phyloP scores from a whole-genome alignment of 2,113 vertebrate species.

The Collichthys lucidus region DNA sequence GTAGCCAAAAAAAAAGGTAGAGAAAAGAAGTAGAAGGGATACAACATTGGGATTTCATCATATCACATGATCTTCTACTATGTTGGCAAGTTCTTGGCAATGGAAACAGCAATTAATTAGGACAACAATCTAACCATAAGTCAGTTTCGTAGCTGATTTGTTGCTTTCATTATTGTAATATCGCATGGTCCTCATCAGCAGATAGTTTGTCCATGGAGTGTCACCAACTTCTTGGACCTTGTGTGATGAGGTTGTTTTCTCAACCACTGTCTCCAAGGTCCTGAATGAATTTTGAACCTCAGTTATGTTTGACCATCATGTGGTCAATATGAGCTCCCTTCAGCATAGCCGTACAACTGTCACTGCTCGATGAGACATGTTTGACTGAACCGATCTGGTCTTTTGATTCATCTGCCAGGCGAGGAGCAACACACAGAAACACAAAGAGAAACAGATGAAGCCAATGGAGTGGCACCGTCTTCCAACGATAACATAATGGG shows the following conservation, averaged over 20 bases:
- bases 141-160: not conserved
- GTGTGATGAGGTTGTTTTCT: not conserved
- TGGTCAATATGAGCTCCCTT: not conserved
- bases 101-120: not conserved
- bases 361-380: not conserved
- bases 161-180: not conserved
- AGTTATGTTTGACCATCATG: not conserved
- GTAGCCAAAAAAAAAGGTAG: too few species aligned
- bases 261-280: not conserved
- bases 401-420: conserved; percentile 16
- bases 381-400: conserved; percentile 16
- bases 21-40: too few species aligned
- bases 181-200: not conserved
- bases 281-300: not conserved
- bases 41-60: too few species aligned
- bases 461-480: conserved; percentile 8
- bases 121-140: not conserved
- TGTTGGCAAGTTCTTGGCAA: not conserved
- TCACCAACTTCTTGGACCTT: not conserved
- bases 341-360: not conserved
- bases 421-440: conserved; percentile 8
- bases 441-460: not conserved
- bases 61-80: not conserved
- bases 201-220: not conserved
- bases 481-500: conserved; percentile 23